Evolutionary conservation across 2,113 vertebrate species (phyloP), one percentile per base, ranked within the genome.

Genomic region (Phainopepla nitens): DNA sequence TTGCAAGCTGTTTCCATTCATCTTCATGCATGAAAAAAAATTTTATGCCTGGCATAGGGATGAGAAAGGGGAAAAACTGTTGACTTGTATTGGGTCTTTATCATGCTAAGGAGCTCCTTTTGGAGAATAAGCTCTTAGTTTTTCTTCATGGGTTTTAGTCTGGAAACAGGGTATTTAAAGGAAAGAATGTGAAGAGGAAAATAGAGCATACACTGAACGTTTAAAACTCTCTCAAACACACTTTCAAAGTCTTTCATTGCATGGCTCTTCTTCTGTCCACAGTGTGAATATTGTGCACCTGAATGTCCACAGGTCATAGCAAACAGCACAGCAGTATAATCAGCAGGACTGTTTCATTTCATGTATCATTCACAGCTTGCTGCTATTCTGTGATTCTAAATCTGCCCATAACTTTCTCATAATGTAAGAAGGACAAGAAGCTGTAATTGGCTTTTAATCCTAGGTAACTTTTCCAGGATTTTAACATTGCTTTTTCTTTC

Each of bases 81-180:
- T 90, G 86, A 89, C n/a, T 18, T 83, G 5, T 85, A 91, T 82
- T 91, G 54, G 54, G 14, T 80, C 47, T 95, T 94, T 79, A 94
- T 76, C 41, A 25, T 84, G 31, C 13, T 28, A 83, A 85, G 20
- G 8, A 71, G 3, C 21, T 23, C 53, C 6, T 49, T 87, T 81
- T 75, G 11, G 11, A 90, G 44, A 45, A 57, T 23, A 35, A 23
- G 47, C 3, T 50, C 22, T 81, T 69, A 3, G 25, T 15, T 72
- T 25, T 72, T 5, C 8, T 86, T 78, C 31, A 70, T 60, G 22
- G 33, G 5, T 33, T 86, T 24, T 73, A 62, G 28, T 41, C 18
- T 44, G n/a, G 57, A 85, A 88, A 75, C 7, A 85, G 27, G 11
- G n/a, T 25, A 58, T 60, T 47, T 81, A 53, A 84, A 45, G 25